Percentiles rank a stretch among this genome's conserved stretches.
Evolutionary conservation across 2,113 vertebrate genomes (phyloP).

Genomic region (Cyphomyrus plagiostoma): DNA sequence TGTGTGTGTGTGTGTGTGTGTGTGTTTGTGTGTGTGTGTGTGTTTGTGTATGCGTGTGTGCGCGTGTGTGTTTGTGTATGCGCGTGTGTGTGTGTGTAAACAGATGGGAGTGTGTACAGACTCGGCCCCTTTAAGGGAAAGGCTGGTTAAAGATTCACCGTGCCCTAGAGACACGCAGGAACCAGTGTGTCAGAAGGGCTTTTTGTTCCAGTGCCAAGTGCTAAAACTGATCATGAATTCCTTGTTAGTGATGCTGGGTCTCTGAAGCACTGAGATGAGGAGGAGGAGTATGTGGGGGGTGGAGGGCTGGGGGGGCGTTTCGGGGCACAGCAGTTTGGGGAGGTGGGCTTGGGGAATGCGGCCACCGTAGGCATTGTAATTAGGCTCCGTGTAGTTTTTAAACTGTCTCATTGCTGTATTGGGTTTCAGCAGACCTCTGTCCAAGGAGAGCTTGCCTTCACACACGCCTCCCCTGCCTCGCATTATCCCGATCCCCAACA

Average conservation of each 20-base stretch:
- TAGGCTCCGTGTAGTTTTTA: constrained; percentile 41
- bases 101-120: constrained; percentile 22
- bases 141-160: constrained; percentile 49
- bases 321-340: constrained; percentile 25
- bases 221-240: constrained; percentile 49
- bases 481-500: neutral
- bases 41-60: neutral
- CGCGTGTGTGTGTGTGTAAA: neutral
- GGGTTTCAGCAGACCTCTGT: constrained; percentile 9
- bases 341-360: neutral
- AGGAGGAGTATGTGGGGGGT: neutral
- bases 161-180: constrained; percentile 52
- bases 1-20: neutral
- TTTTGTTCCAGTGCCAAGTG: constrained; percentile 50
- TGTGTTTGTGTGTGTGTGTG: neutral
- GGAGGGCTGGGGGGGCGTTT: neutral
- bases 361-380: constrained; percentile 50
- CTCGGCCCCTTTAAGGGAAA: constrained; percentile 48
- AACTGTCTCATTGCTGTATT: constrained; percentile 29
- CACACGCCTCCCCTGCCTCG: neutral
- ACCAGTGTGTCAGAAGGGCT: constrained; percentile 56
- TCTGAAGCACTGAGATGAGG: constrained; percentile 42
- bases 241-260: constrained; percentile 37
- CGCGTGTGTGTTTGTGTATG: neutral
- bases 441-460: neutral